Percentiles rank a stretch among this genome's conserved stretches.
Evolutionary conservation across 1,140 invertebrate genomes (phyloP).

Genomic region (Drosophila bocki): DNA sequence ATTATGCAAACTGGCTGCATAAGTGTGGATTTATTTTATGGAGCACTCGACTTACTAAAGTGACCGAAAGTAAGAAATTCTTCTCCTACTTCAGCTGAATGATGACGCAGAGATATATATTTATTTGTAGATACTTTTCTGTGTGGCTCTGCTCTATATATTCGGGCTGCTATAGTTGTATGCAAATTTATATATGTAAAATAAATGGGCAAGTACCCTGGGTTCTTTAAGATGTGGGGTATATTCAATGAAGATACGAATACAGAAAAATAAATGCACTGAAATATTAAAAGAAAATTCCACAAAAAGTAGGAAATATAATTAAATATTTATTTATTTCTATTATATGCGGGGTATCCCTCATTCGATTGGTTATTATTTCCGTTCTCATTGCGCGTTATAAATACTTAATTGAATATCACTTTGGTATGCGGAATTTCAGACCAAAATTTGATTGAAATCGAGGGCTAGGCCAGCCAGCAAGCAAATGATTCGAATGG

Average conservation of each 20-base stretch:
- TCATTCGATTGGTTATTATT: neutral
- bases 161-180: constrained; percentile 28
- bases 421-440: constrained; percentile 31
- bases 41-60: constrained; percentile 42
- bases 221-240: neutral
- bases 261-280: no score
- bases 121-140: constrained; percentile 27
- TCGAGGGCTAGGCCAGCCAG: constrained; percentile 13
- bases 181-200: constrained; percentile 33
- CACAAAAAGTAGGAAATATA: no score
- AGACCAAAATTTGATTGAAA: constrained; percentile 43
- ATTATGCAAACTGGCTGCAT: constrained; percentile 35
- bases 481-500: constrained; percentile 10
- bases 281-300: no score
- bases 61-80: constrained; percentile 28
- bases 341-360: constrained; percentile 1
- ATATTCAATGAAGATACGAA: neutral
- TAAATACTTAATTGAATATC: constrained; percentile 47
- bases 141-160: constrained; percentile 23
- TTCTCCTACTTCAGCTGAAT: constrained; percentile 23
- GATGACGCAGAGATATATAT: constrained; percentile 42
- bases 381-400: constrained; percentile 31
- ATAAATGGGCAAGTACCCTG: constrained; percentile 10
- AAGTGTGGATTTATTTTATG: constrained; percentile 61
- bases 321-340: neutral